Conservation (phyloP, 2,113 vertebrate species). For the Mastomys natalensis region DNA sequence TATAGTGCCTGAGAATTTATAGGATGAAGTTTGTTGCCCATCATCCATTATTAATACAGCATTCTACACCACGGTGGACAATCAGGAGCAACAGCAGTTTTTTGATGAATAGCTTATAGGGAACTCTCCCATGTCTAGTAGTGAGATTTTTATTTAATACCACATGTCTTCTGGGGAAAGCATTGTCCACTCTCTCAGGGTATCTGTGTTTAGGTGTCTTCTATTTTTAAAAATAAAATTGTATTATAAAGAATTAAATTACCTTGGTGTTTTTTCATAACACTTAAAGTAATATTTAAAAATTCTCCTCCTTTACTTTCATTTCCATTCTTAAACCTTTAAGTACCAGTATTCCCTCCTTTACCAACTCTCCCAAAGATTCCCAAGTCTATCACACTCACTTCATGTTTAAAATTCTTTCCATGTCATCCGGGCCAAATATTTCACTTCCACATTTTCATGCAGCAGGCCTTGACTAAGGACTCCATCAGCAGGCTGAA, state of each 20-base stretch:
- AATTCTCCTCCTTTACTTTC: neutral
- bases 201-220: too few relatives aligned
- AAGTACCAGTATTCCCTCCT: neutral
- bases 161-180: too few relatives aligned
- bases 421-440: neutral
- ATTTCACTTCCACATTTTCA: neutral
- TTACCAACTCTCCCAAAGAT: neutral
- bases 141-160: neutral
- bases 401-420: neutral
- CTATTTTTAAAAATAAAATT: neutral
- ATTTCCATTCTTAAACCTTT: neutral
- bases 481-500: neutral
- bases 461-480: too few relatives aligned
- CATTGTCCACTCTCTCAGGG: too few relatives aligned
- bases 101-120: neutral
- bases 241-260: neutral
- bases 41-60: neutral
- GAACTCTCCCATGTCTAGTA: too few relatives aligned
- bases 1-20: neutral
- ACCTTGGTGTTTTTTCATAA: neutral
- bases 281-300: neutral
- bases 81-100: neutral
- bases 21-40: neutral
- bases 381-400: neutral
- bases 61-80: neutral